Percentiles rank a stretch among this genome's conserved stretches.
Conservation (phyloP, 2,888 invertebrate species). For the Candidula unifasciata region DNA sequence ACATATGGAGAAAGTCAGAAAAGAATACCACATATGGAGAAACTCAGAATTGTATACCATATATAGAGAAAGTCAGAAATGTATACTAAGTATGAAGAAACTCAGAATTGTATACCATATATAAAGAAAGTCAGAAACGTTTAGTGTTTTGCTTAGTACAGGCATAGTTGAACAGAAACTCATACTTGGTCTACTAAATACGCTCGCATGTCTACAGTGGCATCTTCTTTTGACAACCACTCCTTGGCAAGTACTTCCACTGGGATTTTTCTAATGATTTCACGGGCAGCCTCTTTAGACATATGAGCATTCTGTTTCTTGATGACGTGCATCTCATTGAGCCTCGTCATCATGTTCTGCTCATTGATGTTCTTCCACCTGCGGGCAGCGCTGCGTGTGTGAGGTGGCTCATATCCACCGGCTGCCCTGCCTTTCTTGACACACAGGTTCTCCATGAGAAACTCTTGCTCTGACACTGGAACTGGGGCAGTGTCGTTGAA, state of each 20-base stretch:
- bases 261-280: conserved; percentile 75
- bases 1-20: too few relatives aligned
- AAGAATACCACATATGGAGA: too few relatives aligned
- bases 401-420: conserved; percentile 60
- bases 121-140: too few relatives aligned
- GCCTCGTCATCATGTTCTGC: conserved; percentile 74
- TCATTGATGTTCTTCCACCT: conserved; percentile 75
- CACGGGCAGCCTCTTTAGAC: conserved; percentile 70
- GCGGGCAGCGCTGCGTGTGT: conserved; percentile 69
- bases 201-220: conserved; percentile 74
- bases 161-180: too few relatives aligned
- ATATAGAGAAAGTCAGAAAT: too few relatives aligned
- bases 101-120: too few relatives aligned
- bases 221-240: conserved; percentile 74
- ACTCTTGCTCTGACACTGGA: conserved; percentile 29
- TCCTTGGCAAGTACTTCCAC: conserved; percentile 75
- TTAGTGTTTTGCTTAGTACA: too few relatives aligned
- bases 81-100: too few relatives aligned
- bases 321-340: conserved; percentile 69
- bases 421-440: conserved; percentile 52
- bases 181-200: conserved; percentile 74
- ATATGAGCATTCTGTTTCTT: conserved; percentile 69
- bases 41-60: too few relatives aligned
- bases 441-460: conserved; percentile 43
- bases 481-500: conserved; percentile 30